phyloP scores from a whole-genome alignment of 2,113 vertebrate species.

The Datnioides undecimradiatus region DNA sequence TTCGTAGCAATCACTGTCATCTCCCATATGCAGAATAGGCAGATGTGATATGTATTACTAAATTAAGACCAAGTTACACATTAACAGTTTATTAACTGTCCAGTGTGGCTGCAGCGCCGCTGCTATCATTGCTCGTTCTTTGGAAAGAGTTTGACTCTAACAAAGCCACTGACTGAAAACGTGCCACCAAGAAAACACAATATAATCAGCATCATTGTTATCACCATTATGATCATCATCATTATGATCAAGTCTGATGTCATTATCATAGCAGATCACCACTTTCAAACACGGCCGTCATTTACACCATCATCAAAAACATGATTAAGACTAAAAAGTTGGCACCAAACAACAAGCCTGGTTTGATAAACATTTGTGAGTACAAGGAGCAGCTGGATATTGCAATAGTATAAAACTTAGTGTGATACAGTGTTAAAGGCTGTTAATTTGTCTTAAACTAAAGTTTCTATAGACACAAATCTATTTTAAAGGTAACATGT shows the following conservation, averaged over 20 bases:
- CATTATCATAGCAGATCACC: conserved; percentile 15
- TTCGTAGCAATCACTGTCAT: neutral
- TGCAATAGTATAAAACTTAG: neutral
- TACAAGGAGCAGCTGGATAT: neutral
- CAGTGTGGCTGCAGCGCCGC: neutral
- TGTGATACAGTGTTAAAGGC: neutral
- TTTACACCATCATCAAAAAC: conserved; percentile 15
- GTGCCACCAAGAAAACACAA: neutral
- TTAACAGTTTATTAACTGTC: neutral
- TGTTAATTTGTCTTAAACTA: neutral
- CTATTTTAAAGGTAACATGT: no score
- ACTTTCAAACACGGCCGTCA: neutral
- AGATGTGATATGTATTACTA: neutral
- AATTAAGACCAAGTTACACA: neutral
- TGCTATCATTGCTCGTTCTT: neutral
- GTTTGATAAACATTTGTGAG: neutral
- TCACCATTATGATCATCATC: conserved; percentile 9
- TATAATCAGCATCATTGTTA: conserved; percentile 18
- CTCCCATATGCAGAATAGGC: no score
- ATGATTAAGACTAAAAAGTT: conserved; percentile 9
- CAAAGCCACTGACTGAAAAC: neutral
- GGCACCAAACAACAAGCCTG: neutral
- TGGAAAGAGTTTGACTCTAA: neutral
- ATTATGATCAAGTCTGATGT: conserved; percentile 10
- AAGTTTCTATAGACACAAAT: neutral